Evolutionary conservation across 1,140 invertebrate genomes (phyloP).

Genomic region (Thalassaphorura encarpata): DNA sequence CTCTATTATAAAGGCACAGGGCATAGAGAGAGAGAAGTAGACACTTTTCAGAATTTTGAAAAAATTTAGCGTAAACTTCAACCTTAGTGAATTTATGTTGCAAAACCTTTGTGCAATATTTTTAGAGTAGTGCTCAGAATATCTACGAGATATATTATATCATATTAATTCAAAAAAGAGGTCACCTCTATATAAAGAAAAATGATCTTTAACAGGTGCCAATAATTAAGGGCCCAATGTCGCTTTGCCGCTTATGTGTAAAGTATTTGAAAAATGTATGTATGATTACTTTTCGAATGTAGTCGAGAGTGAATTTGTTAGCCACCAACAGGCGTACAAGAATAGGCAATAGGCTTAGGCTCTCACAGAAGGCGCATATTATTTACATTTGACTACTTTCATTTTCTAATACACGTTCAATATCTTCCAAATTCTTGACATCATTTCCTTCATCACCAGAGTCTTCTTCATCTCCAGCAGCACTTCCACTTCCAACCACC

Average conservation of each 20-base stretch:
- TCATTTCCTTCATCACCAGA: neutral
- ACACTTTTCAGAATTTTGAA: neutral
- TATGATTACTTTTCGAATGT: neutral
- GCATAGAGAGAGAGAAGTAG: too few relatives aligned
- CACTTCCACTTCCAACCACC: neutral
- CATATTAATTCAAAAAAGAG: neutral
- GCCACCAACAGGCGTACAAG: neutral
- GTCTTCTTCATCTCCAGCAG: neutral
- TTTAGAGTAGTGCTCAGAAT: neutral
- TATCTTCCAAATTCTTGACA: neutral
- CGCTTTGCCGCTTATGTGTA: neutral
- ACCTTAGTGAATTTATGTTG: too few relatives aligned
- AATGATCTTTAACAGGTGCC: too few relatives aligned
- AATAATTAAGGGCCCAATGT: neutral
- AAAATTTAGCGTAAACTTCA: neutral
- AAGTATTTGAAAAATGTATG: neutral
- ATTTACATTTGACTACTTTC: constrained; percentile 1
- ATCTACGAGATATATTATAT: neutral
- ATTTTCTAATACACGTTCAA: neutral
- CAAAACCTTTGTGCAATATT: neutral
- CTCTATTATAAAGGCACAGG: too few relatives aligned
- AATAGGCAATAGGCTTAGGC: neutral
- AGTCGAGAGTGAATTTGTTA: neutral
- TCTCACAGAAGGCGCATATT: too few relatives aligned
- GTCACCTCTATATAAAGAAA: neutral